These are phyloP conservation scores for Ceratina japonica DNA, from an alignment of 1,140 invertebrate genomes.

Conservation along the genomic window DNA sequence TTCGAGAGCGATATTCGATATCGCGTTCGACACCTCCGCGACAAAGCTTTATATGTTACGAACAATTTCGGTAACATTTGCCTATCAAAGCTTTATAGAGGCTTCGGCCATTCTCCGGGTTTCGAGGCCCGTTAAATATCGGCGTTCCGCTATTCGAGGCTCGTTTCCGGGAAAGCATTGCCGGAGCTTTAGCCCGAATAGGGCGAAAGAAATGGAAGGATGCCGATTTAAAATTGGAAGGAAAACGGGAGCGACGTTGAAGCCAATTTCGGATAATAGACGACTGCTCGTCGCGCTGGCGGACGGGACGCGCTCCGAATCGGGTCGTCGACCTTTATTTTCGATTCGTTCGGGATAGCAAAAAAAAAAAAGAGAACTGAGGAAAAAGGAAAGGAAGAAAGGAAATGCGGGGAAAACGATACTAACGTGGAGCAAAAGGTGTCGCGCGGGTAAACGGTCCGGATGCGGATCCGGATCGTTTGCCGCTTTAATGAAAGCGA, in stretches of 20 bases:
- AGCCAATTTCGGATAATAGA: conserved; percentile 15
- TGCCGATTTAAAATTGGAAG: conserved; percentile 17
- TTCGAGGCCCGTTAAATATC: background rate
- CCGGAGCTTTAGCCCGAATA: too few relatives aligned
- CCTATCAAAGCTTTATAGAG: too few relatives aligned
- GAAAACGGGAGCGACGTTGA: conserved; percentile 12
- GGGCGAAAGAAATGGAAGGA: too few relatives aligned
- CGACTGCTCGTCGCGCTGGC: background rate
- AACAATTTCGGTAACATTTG: background rate
- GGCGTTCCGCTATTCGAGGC: background rate
- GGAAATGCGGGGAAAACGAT: background rate
- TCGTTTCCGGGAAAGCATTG: background rate
- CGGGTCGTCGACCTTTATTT: conserved; percentile 30
- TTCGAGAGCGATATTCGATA: background rate
- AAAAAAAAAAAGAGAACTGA: background rate
- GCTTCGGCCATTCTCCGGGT: too few relatives aligned
- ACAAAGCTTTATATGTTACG: too few relatives aligned
- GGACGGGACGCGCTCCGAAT: background rate
- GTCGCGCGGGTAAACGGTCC: background rate
- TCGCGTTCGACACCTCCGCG: background rate
- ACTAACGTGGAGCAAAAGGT: background rate
- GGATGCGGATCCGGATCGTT: background rate
- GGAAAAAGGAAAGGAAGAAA: background rate
- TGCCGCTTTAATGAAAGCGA: conserved; percentile 64
- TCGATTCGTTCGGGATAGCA: background rate